Percentiles rank a stretch among this genome's conserved stretches.
phyloP scores from a whole-genome alignment of 2,888 invertebrate species.

The Lepidonotus clava region DNA sequence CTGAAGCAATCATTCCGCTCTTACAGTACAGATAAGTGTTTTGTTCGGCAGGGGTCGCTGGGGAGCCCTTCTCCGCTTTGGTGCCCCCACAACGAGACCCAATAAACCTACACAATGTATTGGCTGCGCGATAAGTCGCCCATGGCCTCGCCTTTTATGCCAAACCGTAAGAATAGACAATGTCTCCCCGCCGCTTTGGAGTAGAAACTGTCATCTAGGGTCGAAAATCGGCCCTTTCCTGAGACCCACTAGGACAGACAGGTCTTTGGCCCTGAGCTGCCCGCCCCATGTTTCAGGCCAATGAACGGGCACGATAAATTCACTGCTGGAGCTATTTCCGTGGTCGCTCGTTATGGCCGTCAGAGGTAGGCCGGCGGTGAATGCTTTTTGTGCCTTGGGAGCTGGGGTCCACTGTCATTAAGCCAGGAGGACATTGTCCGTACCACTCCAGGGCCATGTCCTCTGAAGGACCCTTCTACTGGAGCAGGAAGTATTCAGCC shows the following conservation, averaged over 20 bases:
- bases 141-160: background rate
- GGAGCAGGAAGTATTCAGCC: background rate
- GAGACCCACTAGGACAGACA: background rate
- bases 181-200: background rate
- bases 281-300: conserved; percentile 26
- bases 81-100: background rate
- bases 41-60: background rate
- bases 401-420: background rate
- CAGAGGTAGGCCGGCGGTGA: conserved; percentile 30
- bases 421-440: background rate
- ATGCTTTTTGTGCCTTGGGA: background rate
- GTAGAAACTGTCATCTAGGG: background rate
- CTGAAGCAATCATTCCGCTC: conserved; percentile 3
- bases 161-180: conserved; percentile 5
- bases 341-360: background rate
- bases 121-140: background rate
- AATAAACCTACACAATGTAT: background rate
- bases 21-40: conserved; percentile 3
- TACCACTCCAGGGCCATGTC: background rate
- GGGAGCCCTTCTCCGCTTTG: background rate
- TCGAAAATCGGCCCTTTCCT: background rate
- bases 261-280: background rate
- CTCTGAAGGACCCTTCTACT: background rate
- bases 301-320: conserved; percentile 34
- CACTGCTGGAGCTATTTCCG: conserved; percentile 48